Evolutionary conservation across 2,888 invertebrate species (phyloP).

Genomic region (Patella caerulea): DNA sequence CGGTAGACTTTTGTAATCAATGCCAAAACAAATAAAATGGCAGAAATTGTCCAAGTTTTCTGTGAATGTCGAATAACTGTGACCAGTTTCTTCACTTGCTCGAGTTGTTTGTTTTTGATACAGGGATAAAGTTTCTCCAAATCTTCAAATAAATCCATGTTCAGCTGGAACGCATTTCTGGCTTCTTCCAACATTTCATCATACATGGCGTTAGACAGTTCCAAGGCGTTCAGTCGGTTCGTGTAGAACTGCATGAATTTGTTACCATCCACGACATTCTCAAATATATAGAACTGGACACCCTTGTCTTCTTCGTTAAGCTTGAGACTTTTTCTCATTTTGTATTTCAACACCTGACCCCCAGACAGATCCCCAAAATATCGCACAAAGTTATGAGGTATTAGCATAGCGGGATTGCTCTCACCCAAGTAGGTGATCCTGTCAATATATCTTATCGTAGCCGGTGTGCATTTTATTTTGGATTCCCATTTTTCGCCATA

Average conservation of each 20-base stretch:
- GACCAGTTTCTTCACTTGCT: too few relatives aligned
- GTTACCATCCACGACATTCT: conserved; percentile 24
- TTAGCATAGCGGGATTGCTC: conserved; percentile 34
- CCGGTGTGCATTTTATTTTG: conserved; percentile 25
- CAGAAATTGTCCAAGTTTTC: too few relatives aligned
- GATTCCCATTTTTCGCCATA: conserved; percentile 41
- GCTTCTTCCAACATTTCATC: conserved; percentile 27
- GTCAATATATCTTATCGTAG: conserved; percentile 38
- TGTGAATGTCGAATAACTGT: too few relatives aligned
- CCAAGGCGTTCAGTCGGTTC: conserved; percentile 31
- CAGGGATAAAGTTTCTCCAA: conserved; percentile 10
- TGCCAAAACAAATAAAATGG: too few relatives aligned
- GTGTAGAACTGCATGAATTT: conserved; percentile 34
- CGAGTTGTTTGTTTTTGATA: too few relatives aligned
- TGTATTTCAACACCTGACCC: conserved; percentile 44
- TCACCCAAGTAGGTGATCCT: conserved; percentile 29
- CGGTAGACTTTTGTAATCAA: too few relatives aligned
- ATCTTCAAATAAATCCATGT: conserved; percentile 34
- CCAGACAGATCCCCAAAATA: conserved; percentile 53
- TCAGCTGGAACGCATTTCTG: conserved; percentile 28
- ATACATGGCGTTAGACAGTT: conserved; percentile 10
- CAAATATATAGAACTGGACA: conserved; percentile 35
- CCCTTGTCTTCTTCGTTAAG: conserved; percentile 27
- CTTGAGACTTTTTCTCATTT: conserved; percentile 24
- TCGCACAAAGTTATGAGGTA: conserved; percentile 46